phyloP scores from a whole-genome alignment of 2,888 invertebrate species.

The Chironomus riparius region DNA sequence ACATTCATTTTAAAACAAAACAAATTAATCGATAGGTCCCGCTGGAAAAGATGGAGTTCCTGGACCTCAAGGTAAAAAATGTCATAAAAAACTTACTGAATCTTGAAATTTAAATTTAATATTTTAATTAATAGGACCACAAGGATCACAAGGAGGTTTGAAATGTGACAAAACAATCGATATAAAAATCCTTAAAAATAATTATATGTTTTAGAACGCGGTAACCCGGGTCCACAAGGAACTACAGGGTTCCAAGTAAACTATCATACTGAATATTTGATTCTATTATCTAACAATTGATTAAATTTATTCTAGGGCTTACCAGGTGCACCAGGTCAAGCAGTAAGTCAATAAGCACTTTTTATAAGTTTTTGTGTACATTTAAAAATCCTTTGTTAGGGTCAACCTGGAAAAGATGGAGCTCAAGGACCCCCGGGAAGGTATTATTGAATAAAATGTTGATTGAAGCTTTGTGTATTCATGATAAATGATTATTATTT shows the following conservation, averaged over 20 bases:
- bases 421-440: conserved; percentile 44
- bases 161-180: not conserved
- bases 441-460: not conserved
- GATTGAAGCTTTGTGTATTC: no score
- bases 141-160: not conserved
- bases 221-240: conserved; percentile 50
- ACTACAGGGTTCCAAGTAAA: conserved; percentile 47
- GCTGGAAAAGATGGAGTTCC: conserved; percentile 67
- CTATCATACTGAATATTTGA: conserved; percentile 34
- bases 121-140: not conserved
- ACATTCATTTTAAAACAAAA: not conserved
- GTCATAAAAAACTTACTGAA: no score
- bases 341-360: not conserved
- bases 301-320: conserved; percentile 47
- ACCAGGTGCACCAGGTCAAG: conserved; percentile 59
- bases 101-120: no score
- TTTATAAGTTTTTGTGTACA: no score
- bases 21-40: conserved; percentile 39
- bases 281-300: no score
- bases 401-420: conserved; percentile 72
- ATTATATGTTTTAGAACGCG: not conserved
- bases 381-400: conserved; percentile 34
- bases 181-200: not conserved
- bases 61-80: conserved; percentile 51
- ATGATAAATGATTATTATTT: no score